These are phyloP conservation scores for Anthonomus grandis DNA, from an alignment of 1,140 invertebrate species.

Conservation along the genomic window DNA sequence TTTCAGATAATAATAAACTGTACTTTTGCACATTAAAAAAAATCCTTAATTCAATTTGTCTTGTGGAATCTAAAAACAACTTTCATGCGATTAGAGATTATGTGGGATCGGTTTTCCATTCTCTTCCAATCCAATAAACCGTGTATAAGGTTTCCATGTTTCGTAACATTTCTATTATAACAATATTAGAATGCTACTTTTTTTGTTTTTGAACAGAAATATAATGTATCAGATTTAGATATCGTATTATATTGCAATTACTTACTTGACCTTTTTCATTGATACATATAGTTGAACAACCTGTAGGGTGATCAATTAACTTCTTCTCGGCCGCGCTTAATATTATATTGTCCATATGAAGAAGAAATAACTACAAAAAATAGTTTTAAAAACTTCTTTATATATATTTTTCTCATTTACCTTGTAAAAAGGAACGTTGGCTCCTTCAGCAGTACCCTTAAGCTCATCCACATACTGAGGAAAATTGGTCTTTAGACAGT, in stretches of 20 bases:
- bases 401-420: too few species aligned
- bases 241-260: constrained; percentile 1
- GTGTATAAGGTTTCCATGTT: too few species aligned
- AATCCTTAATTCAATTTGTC: too few species aligned
- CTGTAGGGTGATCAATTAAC: constrained; percentile 58
- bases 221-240: neutral
- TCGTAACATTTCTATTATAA: too few species aligned
- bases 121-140: too few species aligned
- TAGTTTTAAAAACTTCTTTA: neutral
- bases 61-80: too few species aligned
- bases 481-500: constrained; percentile 63
- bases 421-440: constrained; percentile 77
- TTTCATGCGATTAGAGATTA: too few species aligned
- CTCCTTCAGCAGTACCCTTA: constrained; percentile 79
- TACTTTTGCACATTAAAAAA: too few species aligned
- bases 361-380: constrained; percentile 69
- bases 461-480: constrained; percentile 80
- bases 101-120: too few species aligned
- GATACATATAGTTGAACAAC: constrained; percentile 73
- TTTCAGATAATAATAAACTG: too few species aligned
- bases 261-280: constrained; percentile 62
- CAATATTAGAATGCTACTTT: too few species aligned
- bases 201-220: too few species aligned
- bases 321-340: constrained; percentile 57
- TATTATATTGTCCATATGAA: constrained; percentile 78